These are phyloP conservation scores for Chelonia mydas DNA, from an alignment of 2,797 vertebrate genomes.

Conservation along the genomic window DNA sequence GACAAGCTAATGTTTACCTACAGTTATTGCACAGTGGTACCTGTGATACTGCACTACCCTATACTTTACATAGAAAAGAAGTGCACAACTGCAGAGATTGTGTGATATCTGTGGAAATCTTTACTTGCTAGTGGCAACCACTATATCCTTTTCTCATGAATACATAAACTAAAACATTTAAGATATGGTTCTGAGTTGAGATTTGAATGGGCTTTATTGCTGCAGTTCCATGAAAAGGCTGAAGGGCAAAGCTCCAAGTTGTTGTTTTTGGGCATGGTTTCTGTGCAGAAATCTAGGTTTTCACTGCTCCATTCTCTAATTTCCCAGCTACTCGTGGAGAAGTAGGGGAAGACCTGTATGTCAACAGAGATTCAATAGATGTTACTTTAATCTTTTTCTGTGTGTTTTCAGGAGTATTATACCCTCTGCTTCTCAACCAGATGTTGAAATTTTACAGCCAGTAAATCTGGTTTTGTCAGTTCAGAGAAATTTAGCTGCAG, in stretches of 20 bases:
- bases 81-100: background rate
- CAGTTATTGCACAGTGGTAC: background rate
- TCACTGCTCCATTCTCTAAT: background rate
- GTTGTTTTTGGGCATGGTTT: background rate
- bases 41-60: background rate
- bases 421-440: constrained; percentile 66
- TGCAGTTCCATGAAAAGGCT: background rate
- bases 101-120: background rate
- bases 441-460: constrained; percentile 88
- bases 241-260: background rate
- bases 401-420: constrained; percentile 76
- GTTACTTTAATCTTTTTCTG: background rate
- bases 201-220: background rate
- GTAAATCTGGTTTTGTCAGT: constrained; percentile 91
- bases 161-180: background rate
- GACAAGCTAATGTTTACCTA: background rate
- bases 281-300: background rate
- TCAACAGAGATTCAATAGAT: background rate
- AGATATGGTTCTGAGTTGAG: background rate
- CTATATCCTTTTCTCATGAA: background rate
- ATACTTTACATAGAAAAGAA: background rate
- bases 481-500: constrained; percentile 91
- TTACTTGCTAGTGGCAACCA: background rate
- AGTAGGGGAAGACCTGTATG: background rate
- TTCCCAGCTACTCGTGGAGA: background rate